Conservation (phyloP, 2,797 vertebrate genomes). For the Crenuchus spilurus region DNA sequence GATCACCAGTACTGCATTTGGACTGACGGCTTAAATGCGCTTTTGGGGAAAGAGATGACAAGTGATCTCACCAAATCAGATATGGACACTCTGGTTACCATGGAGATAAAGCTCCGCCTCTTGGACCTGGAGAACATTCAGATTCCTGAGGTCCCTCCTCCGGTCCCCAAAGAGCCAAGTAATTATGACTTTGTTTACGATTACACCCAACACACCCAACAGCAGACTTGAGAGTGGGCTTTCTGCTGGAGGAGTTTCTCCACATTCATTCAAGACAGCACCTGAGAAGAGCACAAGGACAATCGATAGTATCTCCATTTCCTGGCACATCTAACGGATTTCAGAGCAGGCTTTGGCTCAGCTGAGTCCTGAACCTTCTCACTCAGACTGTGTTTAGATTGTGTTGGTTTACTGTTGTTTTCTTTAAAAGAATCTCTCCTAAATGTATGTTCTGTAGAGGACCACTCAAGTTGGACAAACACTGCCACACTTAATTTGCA, state of each 20-base stretch:
- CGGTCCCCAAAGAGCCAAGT: conserved; percentile 88
- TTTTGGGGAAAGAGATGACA: conserved; percentile 87
- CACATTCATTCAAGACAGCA: background rate
- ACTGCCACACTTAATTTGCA: background rate
- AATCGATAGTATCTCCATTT: background rate
- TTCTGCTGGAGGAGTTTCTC: background rate
- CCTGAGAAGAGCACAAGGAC: background rate
- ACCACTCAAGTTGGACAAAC: background rate
- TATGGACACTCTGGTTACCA: conserved; percentile 85
- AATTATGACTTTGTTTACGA: conserved; percentile 90
- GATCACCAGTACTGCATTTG: conserved; percentile 82
- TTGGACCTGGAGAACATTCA: conserved; percentile 88
- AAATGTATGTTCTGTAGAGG: background rate
- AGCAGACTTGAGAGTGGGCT: conserved; percentile 61
- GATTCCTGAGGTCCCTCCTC: conserved; percentile 85
- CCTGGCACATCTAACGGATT: background rate
- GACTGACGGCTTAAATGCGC: conserved; percentile 86
- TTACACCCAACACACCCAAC: conserved; percentile 82
- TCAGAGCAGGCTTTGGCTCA: background rate
- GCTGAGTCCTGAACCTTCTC: background rate
- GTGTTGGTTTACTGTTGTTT: conserved; percentile 1
- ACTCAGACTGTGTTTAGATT: conserved; percentile 21
- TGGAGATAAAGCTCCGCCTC: conserved; percentile 89
- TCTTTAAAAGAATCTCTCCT: background rate
- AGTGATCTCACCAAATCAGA: conserved; percentile 85